phyloP scores from a whole-genome alignment of 2,888 invertebrate genomes.

The Aspidiotus destructor region DNA sequence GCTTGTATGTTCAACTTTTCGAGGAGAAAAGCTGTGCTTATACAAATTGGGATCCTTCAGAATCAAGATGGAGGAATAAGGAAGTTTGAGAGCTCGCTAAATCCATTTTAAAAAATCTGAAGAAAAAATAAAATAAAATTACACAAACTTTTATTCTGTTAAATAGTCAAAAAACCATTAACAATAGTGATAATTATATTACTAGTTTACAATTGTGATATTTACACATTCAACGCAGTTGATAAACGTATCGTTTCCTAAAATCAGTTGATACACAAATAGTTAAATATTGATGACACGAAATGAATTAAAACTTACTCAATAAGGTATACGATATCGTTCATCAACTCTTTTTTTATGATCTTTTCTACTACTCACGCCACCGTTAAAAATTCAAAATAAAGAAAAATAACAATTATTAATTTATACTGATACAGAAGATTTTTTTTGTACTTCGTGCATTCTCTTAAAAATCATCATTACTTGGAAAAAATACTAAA shows the following conservation, averaged over 20 bases:
- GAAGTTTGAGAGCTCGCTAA: too few relatives aligned
- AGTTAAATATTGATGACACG: constrained; percentile 4
- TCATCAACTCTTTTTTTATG: neutral
- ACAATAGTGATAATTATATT: constrained; percentile 24
- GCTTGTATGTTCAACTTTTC: too few relatives aligned
- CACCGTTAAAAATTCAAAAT: constrained; percentile 1
- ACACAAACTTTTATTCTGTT: constrained; percentile 26
- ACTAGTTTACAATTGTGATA: constrained; percentile 1
- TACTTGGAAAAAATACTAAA: constrained; percentile 18
- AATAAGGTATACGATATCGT: constrained; percentile 22
- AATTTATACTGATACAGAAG: constrained; percentile 15
- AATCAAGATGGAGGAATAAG: too few relatives aligned
- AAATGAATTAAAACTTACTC: constrained; percentile 18
- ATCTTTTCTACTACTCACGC: neutral
- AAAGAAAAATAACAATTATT: constrained; percentile 10
- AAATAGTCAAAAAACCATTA: constrained; percentile 29
- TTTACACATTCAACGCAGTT: neutral
- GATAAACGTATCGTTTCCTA: neutral
- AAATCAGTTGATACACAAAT: constrained; percentile 9
- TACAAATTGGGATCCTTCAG: too few relatives aligned
- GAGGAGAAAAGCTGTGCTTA: too few relatives aligned
- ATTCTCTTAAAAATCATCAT: constrained; percentile 17
- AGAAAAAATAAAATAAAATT: neutral
- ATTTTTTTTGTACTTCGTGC: constrained; percentile 7
- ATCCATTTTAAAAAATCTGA: too few relatives aligned